Percentiles rank a stretch among this genome's conserved stretches.
Conservation (phyloP, 2,797 vertebrate species). For the Bradypus variegatus region DNA sequence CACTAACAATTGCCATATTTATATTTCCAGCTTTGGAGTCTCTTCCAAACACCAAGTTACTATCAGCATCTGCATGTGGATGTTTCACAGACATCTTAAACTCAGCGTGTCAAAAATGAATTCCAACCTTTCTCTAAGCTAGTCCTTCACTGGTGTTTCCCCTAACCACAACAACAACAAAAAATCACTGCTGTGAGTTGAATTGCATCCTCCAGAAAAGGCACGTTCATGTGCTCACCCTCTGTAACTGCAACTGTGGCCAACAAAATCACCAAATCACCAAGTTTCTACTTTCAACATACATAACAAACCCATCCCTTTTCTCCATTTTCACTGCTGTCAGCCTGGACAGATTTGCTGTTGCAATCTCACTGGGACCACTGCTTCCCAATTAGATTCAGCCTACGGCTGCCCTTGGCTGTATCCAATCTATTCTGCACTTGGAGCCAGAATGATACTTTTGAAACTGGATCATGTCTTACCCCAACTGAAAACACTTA, state of each 20-base stretch:
- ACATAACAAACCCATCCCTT: not conserved
- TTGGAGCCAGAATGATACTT: not conserved
- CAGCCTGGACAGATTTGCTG: not conserved
- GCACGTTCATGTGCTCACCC: no score
- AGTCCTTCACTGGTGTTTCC: not conserved
- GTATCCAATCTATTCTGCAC: not conserved
- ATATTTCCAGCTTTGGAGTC: not conserved
- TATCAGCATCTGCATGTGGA: not conserved
- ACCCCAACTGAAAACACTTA: no score
- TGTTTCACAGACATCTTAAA: not conserved
- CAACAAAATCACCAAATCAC: not conserved
- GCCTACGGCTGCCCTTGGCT: not conserved
- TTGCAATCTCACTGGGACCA: not conserved
- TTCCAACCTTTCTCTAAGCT: not conserved
- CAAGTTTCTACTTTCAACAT: not conserved
- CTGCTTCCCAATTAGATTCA: not conserved
- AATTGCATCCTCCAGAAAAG: no score
- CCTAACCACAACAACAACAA: no score
- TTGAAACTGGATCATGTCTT: no score
- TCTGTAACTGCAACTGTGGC: no score
- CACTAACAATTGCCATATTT: no score
- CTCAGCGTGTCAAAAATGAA: not conserved
- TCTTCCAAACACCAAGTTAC: not conserved
- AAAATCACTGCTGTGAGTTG: no score
- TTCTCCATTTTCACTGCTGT: not conserved